A percentile compares a stretch with the other conserved stretches of the same genome.
phyloP scores from a whole-genome alignment of 2,113 vertebrate genomes.

The Pampusana beccarii region DNA sequence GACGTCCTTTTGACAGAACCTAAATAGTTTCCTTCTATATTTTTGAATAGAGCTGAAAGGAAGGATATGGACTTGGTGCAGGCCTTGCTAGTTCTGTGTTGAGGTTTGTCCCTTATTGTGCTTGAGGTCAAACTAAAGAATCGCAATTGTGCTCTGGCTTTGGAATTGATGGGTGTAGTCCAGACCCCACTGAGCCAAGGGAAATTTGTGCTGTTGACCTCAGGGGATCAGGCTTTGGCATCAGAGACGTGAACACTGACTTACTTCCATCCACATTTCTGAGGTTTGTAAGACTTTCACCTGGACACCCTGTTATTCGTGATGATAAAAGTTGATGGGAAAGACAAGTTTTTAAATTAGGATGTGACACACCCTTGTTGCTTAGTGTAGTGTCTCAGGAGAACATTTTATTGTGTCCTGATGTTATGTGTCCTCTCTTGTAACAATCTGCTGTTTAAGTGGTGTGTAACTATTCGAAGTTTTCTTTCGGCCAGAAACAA shows the following conservation, averaged over 20 bases:
- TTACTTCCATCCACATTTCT: background rate
- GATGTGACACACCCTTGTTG: background rate
- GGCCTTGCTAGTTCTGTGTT: background rate
- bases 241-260: background rate
- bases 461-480: background rate
- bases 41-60: slow-evolving; percentile 14
- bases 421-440: background rate
- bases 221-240: background rate
- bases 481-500: background rate
- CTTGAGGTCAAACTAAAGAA: background rate
- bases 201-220: background rate
- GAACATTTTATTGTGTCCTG: background rate
- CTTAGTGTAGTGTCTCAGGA: background rate
- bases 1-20: slow-evolving; percentile 16
- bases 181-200: background rate
- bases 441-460: background rate
- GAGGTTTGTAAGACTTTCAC: background rate
- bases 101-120: background rate
- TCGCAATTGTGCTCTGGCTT: background rate
- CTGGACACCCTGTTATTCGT: background rate
- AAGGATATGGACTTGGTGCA: background rate
- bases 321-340: background rate
- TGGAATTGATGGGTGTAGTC: background rate
- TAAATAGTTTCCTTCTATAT: background rate
- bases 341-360: background rate